A percentile compares a stretch with the other conserved stretches of the same genome.
Conservation (phyloP, 2,888 invertebrate genomes). For the Drymonia ruficornis region DNA sequence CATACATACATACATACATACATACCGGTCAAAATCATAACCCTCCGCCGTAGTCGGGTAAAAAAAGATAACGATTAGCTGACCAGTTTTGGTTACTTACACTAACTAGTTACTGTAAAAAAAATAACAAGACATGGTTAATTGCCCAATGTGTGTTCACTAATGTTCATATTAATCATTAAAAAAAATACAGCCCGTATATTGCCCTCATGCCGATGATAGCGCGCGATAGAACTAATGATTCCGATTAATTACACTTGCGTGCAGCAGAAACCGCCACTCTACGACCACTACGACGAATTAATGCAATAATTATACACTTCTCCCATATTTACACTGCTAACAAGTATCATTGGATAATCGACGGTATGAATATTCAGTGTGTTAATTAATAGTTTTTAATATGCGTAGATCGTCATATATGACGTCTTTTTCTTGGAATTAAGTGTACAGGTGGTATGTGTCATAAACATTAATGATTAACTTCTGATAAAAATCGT, state of each 20-base stretch:
- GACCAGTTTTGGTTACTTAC: too few relatives aligned
- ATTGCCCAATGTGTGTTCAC: too few relatives aligned
- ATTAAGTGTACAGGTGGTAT: too few relatives aligned
- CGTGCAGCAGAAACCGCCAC: conserved; percentile 31
- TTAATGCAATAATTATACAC: conserved; percentile 29
- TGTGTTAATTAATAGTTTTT: conserved; percentile 5
- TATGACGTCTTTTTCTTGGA: too few relatives aligned
- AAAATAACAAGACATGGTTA: too few relatives aligned
- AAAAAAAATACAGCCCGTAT: conserved; percentile 29
- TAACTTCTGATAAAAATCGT: too few relatives aligned
- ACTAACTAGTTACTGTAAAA: too few relatives aligned
- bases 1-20: too few relatives aligned
- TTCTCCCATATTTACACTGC: conserved; percentile 23
- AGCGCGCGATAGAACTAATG: conserved; percentile 35
- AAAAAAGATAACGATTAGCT: too few relatives aligned
- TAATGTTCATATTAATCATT: neutral
- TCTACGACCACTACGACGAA: conserved; percentile 28
- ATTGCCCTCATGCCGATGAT: conserved; percentile 33
- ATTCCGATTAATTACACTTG: conserved; percentile 37
- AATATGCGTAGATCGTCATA: neutral
- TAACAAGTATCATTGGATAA: conserved; percentile 19
- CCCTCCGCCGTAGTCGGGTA: too few relatives aligned
- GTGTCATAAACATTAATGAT: too few relatives aligned
- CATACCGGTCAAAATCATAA: too few relatives aligned
- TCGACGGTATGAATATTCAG: conserved; percentile 33